A percentile compares a stretch with the other conserved stretches of the same genome.
Conservation (phyloP, 1,140 invertebrate genomes). For the Andricus grossulariae region DNA sequence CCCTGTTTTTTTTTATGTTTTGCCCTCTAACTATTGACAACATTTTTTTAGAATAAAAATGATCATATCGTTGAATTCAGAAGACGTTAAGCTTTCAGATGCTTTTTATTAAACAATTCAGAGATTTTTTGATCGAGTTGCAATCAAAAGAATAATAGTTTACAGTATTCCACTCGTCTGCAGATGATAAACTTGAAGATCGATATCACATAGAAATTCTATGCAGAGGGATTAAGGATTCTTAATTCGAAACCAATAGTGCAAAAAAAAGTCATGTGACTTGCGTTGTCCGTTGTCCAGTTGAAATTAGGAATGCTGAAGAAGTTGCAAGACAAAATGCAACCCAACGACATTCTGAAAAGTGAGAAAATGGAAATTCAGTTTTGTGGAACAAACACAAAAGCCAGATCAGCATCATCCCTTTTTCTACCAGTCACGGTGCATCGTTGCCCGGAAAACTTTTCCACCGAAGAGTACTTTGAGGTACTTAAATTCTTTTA, state of each 20-base stretch:
- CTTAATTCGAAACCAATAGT: background rate
- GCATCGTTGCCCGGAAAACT: slow-evolving; percentile 86
- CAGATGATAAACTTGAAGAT: slow-evolving; percentile 10
- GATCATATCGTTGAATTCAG: too few relatives aligned
- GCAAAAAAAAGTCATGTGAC: background rate
- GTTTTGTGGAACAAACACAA: slow-evolving; percentile 78
- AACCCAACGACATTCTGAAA: slow-evolving; percentile 77
- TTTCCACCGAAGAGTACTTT: slow-evolving; percentile 89
- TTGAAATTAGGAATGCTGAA: slow-evolving; percentile 80
- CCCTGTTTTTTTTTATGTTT: too few relatives aligned
- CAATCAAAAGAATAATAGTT: background rate
- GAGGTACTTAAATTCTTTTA: slow-evolving; percentile 76
- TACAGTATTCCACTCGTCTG: slow-evolving; percentile 3
- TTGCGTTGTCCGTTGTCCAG: slow-evolving; percentile 62
- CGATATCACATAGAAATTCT: slow-evolving; percentile 17
- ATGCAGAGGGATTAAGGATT: too few relatives aligned
- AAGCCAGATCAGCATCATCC: slow-evolving; percentile 71
- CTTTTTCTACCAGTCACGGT: slow-evolving; percentile 83
- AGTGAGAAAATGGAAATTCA: slow-evolving; percentile 78
- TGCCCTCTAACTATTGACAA: too few relatives aligned
- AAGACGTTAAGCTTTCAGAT: too few relatives aligned
- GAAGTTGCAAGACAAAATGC: slow-evolving; percentile 75
- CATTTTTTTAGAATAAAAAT: too few relatives aligned
- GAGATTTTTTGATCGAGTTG: too few relatives aligned
- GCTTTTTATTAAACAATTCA: too few relatives aligned